Evolutionary conservation across 2,888 invertebrate species (phyloP).

Genomic region (Branchipolynoe longqiensis): DNA sequence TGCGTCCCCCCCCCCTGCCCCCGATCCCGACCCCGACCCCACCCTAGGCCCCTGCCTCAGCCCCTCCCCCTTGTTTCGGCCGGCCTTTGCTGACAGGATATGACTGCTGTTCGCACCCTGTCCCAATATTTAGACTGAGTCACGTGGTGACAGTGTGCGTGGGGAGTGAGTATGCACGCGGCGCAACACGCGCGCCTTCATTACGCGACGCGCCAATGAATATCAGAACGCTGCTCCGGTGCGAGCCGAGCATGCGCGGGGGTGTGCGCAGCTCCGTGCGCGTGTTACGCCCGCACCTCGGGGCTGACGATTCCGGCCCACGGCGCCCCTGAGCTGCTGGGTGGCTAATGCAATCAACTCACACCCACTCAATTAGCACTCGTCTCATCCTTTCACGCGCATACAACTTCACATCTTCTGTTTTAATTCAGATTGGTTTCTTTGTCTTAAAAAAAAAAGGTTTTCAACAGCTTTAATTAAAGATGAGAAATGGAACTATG

Average conservation of each 20-base stretch:
- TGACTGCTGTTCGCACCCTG: too few species aligned
- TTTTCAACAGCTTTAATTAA: too few species aligned
- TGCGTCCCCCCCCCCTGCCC: too few species aligned
- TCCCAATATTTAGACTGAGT: conserved; percentile 44
- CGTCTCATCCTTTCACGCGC: too few species aligned
- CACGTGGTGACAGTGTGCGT: neutral
- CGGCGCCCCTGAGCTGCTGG: conserved; percentile 6
- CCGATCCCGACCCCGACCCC: too few species aligned
- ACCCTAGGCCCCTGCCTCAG: too few species aligned
- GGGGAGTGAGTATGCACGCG: conserved; percentile 18
- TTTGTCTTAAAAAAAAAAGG: neutral
- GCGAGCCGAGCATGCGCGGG: neutral
- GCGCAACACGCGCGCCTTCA: conserved; percentile 30
- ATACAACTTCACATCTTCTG: too few species aligned
- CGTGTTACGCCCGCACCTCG: neutral
- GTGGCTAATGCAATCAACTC: conserved; percentile 49
- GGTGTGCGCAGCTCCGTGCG: neutral
- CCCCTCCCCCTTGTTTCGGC: too few species aligned
- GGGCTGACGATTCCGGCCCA: neutral
- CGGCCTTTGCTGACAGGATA: too few species aligned
- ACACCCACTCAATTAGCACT: conserved; percentile 44
- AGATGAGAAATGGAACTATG: too few species aligned
- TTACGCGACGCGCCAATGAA: conserved; percentile 18
- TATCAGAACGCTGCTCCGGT: conserved; percentile 35
- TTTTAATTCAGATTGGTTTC: neutral